phyloP scores from a whole-genome alignment of 2,888 invertebrate species.

The Luperina testacea region DNA sequence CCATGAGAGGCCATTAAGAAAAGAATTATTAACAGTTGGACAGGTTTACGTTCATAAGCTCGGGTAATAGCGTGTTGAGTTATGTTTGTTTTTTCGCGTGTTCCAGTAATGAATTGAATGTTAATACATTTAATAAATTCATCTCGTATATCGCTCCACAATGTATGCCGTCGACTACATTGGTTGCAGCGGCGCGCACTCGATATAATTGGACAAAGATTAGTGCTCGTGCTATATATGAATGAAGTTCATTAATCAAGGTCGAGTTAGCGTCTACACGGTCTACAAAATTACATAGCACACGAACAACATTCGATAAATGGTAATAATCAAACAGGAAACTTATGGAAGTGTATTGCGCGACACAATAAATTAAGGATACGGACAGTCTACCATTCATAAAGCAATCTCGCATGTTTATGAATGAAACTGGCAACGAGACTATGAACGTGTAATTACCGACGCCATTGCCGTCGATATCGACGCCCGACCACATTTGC shows the following conservation, averaged over 20 bases:
- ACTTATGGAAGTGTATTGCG: slow-evolving; percentile 81
- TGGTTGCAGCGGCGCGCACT: slow-evolving; percentile 46
- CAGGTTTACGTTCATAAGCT: slow-evolving; percentile 84
- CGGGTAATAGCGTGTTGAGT: slow-evolving; percentile 78
- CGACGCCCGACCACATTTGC: slow-evolving; percentile 81
- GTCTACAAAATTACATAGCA: slow-evolving; percentile 79
- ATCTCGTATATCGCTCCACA: slow-evolving; percentile 67
- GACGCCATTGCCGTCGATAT: slow-evolving; percentile 82
- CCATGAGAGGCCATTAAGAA: slow-evolving; percentile 85
- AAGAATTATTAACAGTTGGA: slow-evolving; percentile 84
- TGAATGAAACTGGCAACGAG: slow-evolving; percentile 84
- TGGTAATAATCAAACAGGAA: slow-evolving; percentile 84
- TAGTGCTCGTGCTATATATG: slow-evolving; percentile 70
- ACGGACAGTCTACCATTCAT: slow-evolving; percentile 85
- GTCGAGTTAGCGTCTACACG: slow-evolving; percentile 79
- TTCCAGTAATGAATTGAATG: slow-evolving; percentile 82
- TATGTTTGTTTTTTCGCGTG: slow-evolving; percentile 79
- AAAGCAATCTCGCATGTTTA: slow-evolving; percentile 85
- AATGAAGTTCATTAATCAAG: slow-evolving; percentile 85
- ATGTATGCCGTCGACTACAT: slow-evolving; percentile 44
- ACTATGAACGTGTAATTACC: slow-evolving; percentile 82
- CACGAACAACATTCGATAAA: slow-evolving; percentile 84
- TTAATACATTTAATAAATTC: slow-evolving; percentile 79
- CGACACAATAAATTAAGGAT: slow-evolving; percentile 83
- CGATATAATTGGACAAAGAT: slow-evolving; percentile 71